phyloP scores from a whole-genome alignment of 2,113 vertebrate species.

The Pachypanchax playfairii region DNA sequence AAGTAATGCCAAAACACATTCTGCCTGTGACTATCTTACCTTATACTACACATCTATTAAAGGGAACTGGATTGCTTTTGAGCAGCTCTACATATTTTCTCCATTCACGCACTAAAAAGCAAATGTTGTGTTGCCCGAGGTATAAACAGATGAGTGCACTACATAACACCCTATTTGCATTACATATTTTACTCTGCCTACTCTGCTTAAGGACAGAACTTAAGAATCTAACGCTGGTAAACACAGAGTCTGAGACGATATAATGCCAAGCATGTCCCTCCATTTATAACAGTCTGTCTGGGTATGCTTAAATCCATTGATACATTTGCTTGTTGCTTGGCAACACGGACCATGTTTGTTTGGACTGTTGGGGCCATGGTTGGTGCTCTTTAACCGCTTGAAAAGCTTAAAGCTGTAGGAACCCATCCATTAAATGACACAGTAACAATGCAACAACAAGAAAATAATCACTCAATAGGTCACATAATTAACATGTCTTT shows the following conservation, averaged over 20 bases:
- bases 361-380: conserved; percentile 39
- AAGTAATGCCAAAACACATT: conserved; percentile 9
- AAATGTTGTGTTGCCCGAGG: conserved; percentile 52
- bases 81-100: conserved; percentile 26
- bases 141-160: conserved; percentile 54
- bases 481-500: conserved; percentile 12
- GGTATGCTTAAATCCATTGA: conserved; percentile 62
- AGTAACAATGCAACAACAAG: conserved; percentile 12
- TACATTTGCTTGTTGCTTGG: conserved; percentile 69
- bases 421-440: conserved; percentile 12
- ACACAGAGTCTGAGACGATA: conserved; percentile 53
- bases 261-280: conserved; percentile 58
- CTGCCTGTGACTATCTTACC: conserved; percentile 8
- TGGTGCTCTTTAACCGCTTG: conserved; percentile 42
- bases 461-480: conserved; percentile 16
- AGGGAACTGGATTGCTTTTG: conserved; percentile 20
- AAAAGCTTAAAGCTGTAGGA: conserved; percentile 32
- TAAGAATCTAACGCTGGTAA: conserved; percentile 38
- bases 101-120: conserved; percentile 23
- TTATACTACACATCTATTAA: conserved; percentile 15
- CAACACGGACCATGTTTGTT: conserved; percentile 59
- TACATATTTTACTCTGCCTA: conserved; percentile 47
- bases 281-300: conserved; percentile 60
- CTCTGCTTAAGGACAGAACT: conserved; percentile 46
- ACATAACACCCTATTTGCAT: conserved; percentile 45